Percentiles rank a stretch among this genome's conserved stretches.
These are phyloP conservation scores for Apodemia hepburni DNA, from an alignment of 2,888 invertebrate genomes.

Conservation along the genomic window DNA sequence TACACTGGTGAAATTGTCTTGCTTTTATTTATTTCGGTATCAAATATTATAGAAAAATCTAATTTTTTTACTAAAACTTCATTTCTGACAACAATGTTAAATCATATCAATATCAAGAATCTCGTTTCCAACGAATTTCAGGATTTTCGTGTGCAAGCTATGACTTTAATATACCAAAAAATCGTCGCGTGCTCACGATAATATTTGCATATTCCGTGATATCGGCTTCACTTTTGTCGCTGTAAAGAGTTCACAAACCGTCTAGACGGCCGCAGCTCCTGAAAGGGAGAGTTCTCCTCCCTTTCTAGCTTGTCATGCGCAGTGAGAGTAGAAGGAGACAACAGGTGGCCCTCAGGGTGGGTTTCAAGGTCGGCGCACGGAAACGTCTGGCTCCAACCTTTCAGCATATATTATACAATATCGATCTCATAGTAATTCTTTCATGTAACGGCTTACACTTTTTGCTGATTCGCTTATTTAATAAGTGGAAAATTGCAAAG, in stretches of 20 bases:
- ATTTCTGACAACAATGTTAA: neutral
- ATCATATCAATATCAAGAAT: neutral
- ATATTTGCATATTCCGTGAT: conserved; percentile 15
- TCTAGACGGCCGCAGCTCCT: conserved; percentile 75
- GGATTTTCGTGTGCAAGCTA: conserved; percentile 1
- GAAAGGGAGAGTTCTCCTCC: conserved; percentile 54
- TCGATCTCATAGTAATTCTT: conserved; percentile 54
- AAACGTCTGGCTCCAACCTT: conserved; percentile 70
- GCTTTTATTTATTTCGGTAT: too few species aligned
- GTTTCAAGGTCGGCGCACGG: conserved; percentile 72
- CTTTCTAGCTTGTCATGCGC: conserved; percentile 70
- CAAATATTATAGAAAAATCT: too few species aligned
- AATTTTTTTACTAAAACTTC: too few species aligned
- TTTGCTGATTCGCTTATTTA: neutral
- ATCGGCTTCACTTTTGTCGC: conserved; percentile 26
- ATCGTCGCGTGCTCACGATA: conserved; percentile 29
- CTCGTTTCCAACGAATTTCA: neutral
- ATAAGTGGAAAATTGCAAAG: neutral
- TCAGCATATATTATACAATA: conserved; percentile 58
- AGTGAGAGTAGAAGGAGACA: conserved; percentile 52
- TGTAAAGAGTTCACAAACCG: conserved; percentile 73
- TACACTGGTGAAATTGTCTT: too few species aligned
- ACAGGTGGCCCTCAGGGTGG: conserved; percentile 62
- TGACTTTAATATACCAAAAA: conserved; percentile 1
- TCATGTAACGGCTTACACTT: conserved; percentile 23